Percentiles rank a stretch among this genome's conserved stretches.
Evolutionary conservation across 2,113 vertebrate species (phyloP).

Genomic region (Acanthisitta chloris): DNA sequence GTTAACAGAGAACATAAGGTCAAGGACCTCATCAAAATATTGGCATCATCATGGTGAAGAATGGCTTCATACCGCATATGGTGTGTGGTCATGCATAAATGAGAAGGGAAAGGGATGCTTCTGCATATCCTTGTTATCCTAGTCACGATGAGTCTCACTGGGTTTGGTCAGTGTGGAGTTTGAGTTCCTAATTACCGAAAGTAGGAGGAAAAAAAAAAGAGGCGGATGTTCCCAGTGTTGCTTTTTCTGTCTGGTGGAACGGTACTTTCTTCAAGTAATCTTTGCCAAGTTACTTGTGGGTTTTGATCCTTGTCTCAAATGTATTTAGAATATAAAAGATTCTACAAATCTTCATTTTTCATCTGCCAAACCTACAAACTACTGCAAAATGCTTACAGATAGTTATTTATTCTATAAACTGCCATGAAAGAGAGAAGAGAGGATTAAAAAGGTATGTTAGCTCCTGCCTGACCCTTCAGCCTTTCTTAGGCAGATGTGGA

Average conservation of each 20-base stretch:
- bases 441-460: background rate
- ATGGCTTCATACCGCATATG: background rate
- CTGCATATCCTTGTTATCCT: background rate
- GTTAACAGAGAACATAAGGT: conserved; percentile 26
- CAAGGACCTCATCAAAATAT: conserved; percentile 8
- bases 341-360: background rate
- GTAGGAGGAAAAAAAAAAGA: background rate
- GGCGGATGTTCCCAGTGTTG: background rate
- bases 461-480: background rate
- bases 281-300: background rate
- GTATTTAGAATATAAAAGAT: background rate
- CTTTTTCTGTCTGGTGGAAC: background rate
- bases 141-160: background rate
- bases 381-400: background rate
- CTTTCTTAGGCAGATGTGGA: background rate
- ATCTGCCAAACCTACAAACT: background rate
- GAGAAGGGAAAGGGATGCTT: background rate
- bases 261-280: background rate
- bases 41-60: background rate
- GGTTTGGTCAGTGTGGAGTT: background rate
- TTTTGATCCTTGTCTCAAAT: background rate
- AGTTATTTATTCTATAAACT: background rate
- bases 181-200: background rate
- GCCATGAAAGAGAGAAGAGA: background rate
- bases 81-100: background rate